Evolutionary conservation across 2,888 invertebrate species (phyloP), one percentile per base, ranked within the genome.

Genomic region (Polydesmus complanatus): DNA sequence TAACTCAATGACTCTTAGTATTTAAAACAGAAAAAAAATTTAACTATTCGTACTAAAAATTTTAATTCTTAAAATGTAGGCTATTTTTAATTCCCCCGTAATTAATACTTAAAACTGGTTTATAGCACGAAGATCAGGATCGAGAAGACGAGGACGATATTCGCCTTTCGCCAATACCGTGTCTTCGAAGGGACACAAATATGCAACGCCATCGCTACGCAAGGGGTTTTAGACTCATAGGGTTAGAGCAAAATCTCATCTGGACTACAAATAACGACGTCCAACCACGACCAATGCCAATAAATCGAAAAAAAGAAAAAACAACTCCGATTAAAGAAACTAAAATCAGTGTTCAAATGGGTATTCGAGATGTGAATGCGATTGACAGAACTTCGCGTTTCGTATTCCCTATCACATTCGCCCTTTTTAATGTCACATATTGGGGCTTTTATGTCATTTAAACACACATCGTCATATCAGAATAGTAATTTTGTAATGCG

Each of bases 371-470:
- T 8, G 95, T 97, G 64, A 97, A 97, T 75, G 85, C 95, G 67
- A 96, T 97, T 71, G 97, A 97, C 77, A 95, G 95, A 70, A 95
- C 95, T 75, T 95, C 95, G 47, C 81, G 97, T 68, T 85, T 97
- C 70, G 81, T 95, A 65, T 97, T 97, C 74, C 97, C 97, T 0
- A 86, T 96, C 65, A 86, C 94, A 68, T 97, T 97, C 75, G 82
- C 95, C 70, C 78, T 94, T 67, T 97, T 97, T 78, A 97, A 97
- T 74, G 84, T 88, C 50, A 84, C 89, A 68, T 97, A 97, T 75
- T 97, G 95, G 95, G 83, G 87, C 68, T 95, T 94, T 76, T 93
- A 93, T 73, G 83, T 88, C 56, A 27, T 55, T 21, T 48, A 60
- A 54, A n/a, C n/a, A n/a, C n/a, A n/a, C n/a, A n/a, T n/a, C n/a